Evolutionary conservation across 2,113 vertebrate genomes (phyloP).

Genomic region (Macrotus californicus): DNA sequence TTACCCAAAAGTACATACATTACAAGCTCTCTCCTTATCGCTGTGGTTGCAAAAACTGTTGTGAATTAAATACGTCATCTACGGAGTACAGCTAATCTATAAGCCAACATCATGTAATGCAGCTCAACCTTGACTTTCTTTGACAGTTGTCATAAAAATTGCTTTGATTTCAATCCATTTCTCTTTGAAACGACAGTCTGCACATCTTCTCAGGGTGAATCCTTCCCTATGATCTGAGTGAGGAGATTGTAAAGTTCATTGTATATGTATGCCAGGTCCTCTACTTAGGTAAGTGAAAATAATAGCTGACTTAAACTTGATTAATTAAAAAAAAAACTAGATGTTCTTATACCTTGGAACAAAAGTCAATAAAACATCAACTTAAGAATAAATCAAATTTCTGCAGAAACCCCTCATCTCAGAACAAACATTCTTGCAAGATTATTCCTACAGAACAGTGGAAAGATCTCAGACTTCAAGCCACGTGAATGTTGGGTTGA

Average conservation of each 20-base stretch:
- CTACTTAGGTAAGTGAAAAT: not conserved
- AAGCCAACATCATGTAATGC: not conserved
- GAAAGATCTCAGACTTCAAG: not conserved
- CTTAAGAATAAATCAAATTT: not conserved
- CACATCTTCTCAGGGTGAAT: not conserved
- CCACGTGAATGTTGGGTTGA: not conserved
- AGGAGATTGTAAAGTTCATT: not conserved
- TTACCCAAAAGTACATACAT: not conserved
- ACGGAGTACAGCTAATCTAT: not conserved
- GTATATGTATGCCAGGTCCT: not conserved
- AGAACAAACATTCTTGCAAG: not conserved
- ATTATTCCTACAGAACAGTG: not conserved
- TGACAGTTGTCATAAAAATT: not conserved
- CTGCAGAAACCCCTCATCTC: not conserved
- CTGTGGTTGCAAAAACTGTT: not conserved
- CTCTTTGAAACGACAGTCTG: not conserved
- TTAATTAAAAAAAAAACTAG: not conserved
- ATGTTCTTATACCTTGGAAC: not conserved
- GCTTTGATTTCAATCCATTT: not conserved
- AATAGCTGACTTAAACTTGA: not conserved
- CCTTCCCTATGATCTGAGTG: not conserved
- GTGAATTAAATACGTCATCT: not conserved
- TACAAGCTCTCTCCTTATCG: not conserved
- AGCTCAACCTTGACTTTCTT: not conserved
- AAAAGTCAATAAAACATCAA: not conserved